A percentile compares a stretch with the other conserved stretches of the same genome.
Conservation (phyloP, 2,888 invertebrate genomes). For the Lamellibrachia columna region DNA sequence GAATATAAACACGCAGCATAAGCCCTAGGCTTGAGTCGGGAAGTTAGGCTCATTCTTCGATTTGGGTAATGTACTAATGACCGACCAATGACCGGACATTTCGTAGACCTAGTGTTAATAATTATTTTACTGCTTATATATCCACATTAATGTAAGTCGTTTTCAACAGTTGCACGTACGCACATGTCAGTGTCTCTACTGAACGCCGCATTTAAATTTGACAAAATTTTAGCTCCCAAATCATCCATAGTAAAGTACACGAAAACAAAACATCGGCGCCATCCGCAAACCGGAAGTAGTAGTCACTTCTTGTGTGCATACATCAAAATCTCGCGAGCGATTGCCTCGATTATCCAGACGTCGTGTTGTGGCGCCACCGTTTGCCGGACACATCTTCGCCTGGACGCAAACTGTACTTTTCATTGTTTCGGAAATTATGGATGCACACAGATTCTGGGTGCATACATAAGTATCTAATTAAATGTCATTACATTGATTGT, state of each 20-base stretch:
- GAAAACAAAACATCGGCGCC: neutral
- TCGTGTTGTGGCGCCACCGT: neutral
- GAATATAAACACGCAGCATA: too few relatives aligned
- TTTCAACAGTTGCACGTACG: slow-evolving; percentile 20
- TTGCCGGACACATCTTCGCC: neutral
- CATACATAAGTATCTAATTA: too few relatives aligned
- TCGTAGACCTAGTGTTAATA: neutral
- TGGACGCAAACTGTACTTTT: neutral
- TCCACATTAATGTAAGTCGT: neutral
- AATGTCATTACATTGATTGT: too few relatives aligned
- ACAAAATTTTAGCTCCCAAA: slow-evolving; percentile 29
- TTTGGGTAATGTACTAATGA: too few relatives aligned
- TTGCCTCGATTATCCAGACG: neutral
- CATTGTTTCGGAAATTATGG: too few relatives aligned
- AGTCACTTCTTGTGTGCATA: neutral
- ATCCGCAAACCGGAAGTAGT: slow-evolving; percentile 10
- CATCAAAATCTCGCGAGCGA: neutral
- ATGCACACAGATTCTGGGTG: too few relatives aligned
- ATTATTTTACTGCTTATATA: neutral
- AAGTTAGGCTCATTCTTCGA: too few relatives aligned
- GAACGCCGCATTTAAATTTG: slow-evolving; percentile 32
- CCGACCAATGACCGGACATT: too few relatives aligned
- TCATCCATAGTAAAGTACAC: slow-evolving; percentile 22
- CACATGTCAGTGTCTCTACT: slow-evolving; percentile 30
- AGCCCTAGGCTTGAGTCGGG: too few relatives aligned